Evolutionary conservation across 2,113 vertebrate species (phyloP).

Genomic region (Prionailurus bengalensis): DNA sequence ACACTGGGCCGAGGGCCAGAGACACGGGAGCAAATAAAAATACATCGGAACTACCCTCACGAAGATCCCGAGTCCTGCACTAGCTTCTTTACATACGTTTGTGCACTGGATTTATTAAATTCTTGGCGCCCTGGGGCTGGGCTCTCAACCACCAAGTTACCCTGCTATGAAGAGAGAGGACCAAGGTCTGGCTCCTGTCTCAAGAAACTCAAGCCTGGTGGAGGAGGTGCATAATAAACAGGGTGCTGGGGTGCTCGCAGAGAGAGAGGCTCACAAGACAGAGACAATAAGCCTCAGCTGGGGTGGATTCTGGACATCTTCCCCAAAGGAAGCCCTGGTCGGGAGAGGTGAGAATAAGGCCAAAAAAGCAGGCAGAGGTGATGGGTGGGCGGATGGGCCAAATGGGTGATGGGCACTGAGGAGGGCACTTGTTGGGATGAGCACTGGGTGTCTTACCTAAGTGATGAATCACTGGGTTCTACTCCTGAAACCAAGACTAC

Average conservation of each 20-base stretch:
- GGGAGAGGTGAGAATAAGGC: fast-evolving
- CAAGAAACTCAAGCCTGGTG: background rate
- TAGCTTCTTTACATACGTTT: background rate
- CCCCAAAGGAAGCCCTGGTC: background rate
- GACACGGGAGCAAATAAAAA: background rate
- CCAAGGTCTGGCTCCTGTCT: too few species aligned
- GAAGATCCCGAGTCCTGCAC: background rate
- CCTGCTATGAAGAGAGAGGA: background rate
- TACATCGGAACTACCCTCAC: fast-evolving
- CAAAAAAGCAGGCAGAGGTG: background rate
- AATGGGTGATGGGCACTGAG: too few species aligned
- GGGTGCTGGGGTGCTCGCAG: background rate
- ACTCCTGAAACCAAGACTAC: too few species aligned
- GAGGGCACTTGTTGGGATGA: too few species aligned
- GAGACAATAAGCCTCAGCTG: background rate
- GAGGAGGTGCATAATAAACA: fast-evolving
- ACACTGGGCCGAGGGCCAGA: background rate
- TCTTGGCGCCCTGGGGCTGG: background rate
- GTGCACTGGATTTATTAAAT: background rate
- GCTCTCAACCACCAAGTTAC: background rate
- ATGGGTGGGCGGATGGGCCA: too few species aligned
- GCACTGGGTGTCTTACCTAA: too few species aligned
- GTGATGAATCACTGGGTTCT: too few species aligned
- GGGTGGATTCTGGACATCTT: background rate
- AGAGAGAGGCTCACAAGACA: background rate